phyloP scores from a whole-genome alignment of 2,113 vertebrate genomes.

The Thalassoma bifasciatum region DNA sequence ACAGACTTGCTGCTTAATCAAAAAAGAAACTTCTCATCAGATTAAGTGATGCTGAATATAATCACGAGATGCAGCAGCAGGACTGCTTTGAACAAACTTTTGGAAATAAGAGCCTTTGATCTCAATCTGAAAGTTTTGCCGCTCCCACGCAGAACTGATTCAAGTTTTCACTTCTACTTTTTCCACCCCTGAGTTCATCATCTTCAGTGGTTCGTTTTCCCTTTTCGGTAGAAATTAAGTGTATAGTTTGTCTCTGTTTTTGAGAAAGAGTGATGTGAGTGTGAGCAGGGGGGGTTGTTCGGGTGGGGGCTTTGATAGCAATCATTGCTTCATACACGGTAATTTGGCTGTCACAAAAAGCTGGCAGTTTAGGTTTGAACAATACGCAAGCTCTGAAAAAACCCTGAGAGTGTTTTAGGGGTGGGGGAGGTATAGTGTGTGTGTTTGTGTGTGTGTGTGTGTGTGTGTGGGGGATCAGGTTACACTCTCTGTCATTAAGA shows the following conservation, averaged over 20 bases:
- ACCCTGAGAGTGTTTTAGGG: constrained; percentile 42
- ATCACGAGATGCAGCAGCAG: neutral
- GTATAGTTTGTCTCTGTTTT: constrained; percentile 72
- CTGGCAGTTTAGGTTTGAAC: constrained; percentile 80
- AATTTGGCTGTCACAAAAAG: constrained; percentile 85
- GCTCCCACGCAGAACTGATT: constrained; percentile 6
- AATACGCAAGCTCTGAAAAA: constrained; percentile 74
- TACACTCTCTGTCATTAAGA: constrained; percentile 82
- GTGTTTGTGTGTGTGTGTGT: neutral
- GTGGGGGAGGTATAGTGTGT: constrained; percentile 18
- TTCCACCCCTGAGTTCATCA: neutral
- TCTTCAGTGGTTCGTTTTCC: constrained; percentile 22
- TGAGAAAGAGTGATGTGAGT: constrained; percentile 51
- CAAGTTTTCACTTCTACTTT: constrained; percentile 28
- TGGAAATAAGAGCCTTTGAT: neutral
- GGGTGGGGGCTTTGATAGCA: constrained; percentile 70
- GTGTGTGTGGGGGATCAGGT: constrained; percentile 79
- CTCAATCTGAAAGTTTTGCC: neutral
- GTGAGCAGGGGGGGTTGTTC: neutral
- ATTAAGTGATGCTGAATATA: neutral
- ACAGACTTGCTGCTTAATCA: neutral
- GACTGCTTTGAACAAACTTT: neutral
- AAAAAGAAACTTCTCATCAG: neutral
- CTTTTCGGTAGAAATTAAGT: constrained; percentile 61
- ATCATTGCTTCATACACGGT: constrained; percentile 78